Evolutionary conservation across 2,113 vertebrate genomes (phyloP), one percentile per base, ranked within the genome.

Genomic region (Calyptomena viridis): DNA sequence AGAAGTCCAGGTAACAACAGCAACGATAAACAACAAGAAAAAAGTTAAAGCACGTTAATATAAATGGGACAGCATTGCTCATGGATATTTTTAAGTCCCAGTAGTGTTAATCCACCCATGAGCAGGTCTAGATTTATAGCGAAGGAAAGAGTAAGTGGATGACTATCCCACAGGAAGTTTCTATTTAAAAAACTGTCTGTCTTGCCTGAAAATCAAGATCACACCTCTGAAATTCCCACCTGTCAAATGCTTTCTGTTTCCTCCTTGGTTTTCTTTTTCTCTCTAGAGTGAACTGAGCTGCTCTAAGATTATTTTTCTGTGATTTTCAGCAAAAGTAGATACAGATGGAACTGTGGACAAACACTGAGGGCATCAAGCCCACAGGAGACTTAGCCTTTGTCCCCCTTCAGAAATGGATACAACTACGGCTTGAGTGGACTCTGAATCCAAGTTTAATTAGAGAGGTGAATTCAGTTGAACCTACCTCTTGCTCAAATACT

Each of bases 401-500:
- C 19, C 13, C 37, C 33, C 81, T 47, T 89, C 73, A 95, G 60
- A 93, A 94, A 87, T 30, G 6, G 1, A 76, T 73, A 91, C 18
- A 33, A 37, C n/a, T 40, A 39, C 56, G 87, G 46, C 47, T 78
- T 71, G 66, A 78, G 53, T 46, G 58, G 37, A 94, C 62, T 77
- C 76, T 53, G 66, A 89, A 89, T 91, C 22, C 53, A 74, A n/a
- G 35, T 77, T 96, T 75, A 87, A 75, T 68, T 59, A 90, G 44
- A 87, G 22, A 92, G 80, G 46, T 89, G 86, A 94, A 95, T 94
- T 79, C 76, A 79, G 84, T 49, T 0, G 1, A 93, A 96, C 93
- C 86, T 94, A 96, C 95, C 96, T 96, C 88, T 93, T 79, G 76
- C 83, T 89, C 74, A 95, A 90, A 92, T 37, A 89, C 89, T 94